These are phyloP conservation scores for Pangasianodon gigas DNA, from an alignment of 2,113 vertebrate genomes.

Conservation along the genomic window DNA sequence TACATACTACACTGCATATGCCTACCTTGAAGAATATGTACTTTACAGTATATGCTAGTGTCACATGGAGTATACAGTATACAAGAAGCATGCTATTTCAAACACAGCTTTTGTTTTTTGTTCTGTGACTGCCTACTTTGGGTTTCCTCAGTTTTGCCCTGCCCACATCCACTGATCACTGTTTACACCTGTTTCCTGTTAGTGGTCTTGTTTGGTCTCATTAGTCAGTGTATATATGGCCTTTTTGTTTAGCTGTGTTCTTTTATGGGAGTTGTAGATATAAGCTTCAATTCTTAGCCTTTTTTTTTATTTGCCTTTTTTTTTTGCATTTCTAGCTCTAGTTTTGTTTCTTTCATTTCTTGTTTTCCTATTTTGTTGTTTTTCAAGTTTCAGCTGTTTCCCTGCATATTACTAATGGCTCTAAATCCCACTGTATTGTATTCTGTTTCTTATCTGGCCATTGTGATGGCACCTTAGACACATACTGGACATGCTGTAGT, in stretches of 20 bases:
- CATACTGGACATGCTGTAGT: neutral
- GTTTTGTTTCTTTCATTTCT: neutral
- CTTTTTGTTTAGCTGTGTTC: neutral
- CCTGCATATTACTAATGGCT: too few relatives aligned
- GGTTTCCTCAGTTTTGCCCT: neutral
- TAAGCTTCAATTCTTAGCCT: neutral
- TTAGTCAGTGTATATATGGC: neutral
- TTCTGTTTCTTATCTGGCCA: neutral
- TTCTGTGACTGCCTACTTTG: neutral
- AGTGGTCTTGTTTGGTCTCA: neutral
- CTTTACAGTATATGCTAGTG: neutral
- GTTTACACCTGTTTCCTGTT: neutral
- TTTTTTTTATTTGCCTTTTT: neutral
- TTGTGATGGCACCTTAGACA: neutral
- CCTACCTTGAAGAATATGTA: neutral
- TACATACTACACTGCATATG: neutral
- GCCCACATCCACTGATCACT: neutral
- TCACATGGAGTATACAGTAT: neutral
- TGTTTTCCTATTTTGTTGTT: neutral
- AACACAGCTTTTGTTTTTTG: neutral
- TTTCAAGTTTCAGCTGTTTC: neutral
- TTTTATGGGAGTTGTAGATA: neutral
- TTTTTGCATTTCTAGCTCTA: neutral
- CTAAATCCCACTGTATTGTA: neutral
- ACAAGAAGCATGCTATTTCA: neutral